Base-by-base conservation (phyloP, 1,140 invertebrate genomes). In the Acarapis woodi region DNA sequence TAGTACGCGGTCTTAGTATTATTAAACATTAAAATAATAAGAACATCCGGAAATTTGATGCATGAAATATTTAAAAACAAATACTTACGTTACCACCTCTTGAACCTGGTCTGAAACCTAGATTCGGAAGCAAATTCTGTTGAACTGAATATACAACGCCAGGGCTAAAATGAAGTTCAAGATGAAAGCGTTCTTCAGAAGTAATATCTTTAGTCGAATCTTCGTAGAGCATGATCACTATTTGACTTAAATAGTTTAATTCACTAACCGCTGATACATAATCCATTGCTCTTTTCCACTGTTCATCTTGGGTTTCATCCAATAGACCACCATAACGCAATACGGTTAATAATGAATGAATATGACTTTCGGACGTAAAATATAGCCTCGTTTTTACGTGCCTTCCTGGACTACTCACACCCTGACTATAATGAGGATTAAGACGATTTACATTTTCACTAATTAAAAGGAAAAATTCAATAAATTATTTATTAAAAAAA, bases 181-280 rank as follows among this genome's bases (percentile, higher is more conserved):
- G 78, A 52, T 94, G 87, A 53, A 93, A 96, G 42, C 66, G 58
- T 41, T 59, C 58, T 37, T 60, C 60, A 12, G 59, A 62, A n/a
- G 43, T 35, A 1, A 45, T 38, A 42, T 59, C 57, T 55, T 94
- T 93, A 0, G 79, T 90, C 4, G 83, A 83, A 60, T 97, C 87
- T 60, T 97, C 88, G 53, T 96, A 96, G n/a, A 96, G 58, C 85
- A 96, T 94, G 3, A 97, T 79, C 1, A 96, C 85, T 35, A 96
- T 79, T 58, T 99, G 90, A 0, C 88, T 90, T 76, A 99, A 85
- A 54, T 99, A 99, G 59, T 97, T 97, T 2, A 99, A 63, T 56
- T 99, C 93, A 0, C 85, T 80, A 1, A 96, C 83, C 63, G 82
- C 80, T 32, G 75, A 80, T 2, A 97, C 71, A 52, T 94, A 97